Base-by-base conservation (phyloP, 2,888 invertebrate species). In the Pterostichus madidus region DNA sequence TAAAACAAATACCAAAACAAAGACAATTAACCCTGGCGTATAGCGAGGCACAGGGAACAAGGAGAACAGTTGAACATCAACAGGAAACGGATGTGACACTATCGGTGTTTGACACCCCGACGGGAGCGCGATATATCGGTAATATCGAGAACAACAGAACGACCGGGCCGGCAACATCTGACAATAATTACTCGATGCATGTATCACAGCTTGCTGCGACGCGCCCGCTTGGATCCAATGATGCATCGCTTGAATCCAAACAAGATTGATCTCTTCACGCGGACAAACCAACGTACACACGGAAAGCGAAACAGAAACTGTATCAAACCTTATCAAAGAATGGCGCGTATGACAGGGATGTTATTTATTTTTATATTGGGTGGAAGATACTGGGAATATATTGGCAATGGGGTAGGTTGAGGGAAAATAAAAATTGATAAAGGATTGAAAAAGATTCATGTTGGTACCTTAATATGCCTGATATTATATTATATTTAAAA, bases 121-220 rank as follows among this genome's bases (percentile, higher is more conserved):
- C 59, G 78, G 39, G 24, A 71, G 80, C 17, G 39, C 49, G 73
- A 80, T 80, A 80, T 80, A 80, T 80, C 80, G 80, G 80, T 39
- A 80, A 80, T 80, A 80, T 80, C 80, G 80, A 80, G 80, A 80
- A 80, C 80, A 80, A 80, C 80, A 80, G 80, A 80, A 15, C 80
- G 78, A 64, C 35, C 53, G 35, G 56, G 73, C 71, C 71, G 80
- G 80, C 68, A 80, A 71, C 80, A 80, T 80, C 80, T 80, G 80
- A 73, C 73, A 80, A 80, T 80, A 80, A 80, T 80, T 80, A 80
- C 71, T 53, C 71, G 80, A 56, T 80, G 80, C 73, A 73, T 53
- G 71, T 53, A 71, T 71, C 68, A 64, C 64, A 80, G 64, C 61
- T 61, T 53, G 76, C 11, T 5, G 11, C 32, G 53, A 64, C 24